phyloP scores from a whole-genome alignment of 2,888 invertebrate genomes.

The Apocheima hispidaria region DNA sequence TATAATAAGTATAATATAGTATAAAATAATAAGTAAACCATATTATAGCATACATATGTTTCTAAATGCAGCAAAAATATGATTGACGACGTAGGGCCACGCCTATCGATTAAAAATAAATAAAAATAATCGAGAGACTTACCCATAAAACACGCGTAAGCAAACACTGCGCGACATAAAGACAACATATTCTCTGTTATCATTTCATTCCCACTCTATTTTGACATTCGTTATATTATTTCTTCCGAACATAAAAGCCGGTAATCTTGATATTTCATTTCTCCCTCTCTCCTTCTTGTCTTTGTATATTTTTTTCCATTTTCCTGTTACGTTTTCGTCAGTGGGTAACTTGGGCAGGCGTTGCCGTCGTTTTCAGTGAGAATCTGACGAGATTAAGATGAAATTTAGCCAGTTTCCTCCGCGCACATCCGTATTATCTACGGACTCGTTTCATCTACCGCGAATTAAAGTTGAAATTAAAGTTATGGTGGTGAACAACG shows the following conservation, averaged over 20 bases:
- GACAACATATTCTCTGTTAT: conserved; percentile 28
- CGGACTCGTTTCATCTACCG: conserved; percentile 43
- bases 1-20: no score
- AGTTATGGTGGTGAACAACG: conserved; percentile 35
- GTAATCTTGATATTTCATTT: conserved; percentile 54
- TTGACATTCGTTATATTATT: conserved; percentile 50
- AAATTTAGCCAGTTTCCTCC: conserved; percentile 55
- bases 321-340: conserved; percentile 45
- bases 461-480: conserved; percentile 41
- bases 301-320: conserved; percentile 50
- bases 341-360: conserved; percentile 40
- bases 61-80: not conserved
- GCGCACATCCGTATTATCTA: conserved; percentile 43
- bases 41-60: not conserved
- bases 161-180: conserved; percentile 17
- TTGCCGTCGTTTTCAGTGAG: conserved; percentile 48
- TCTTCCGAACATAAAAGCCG: conserved; percentile 54
- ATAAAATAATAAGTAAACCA: not conserved
- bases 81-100: not conserved
- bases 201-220: conserved; percentile 34
- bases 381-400: conserved; percentile 57
- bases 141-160: conserved; percentile 24
- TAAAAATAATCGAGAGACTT: conserved; percentile 7
- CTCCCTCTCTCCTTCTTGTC: conserved; percentile 13
- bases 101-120: conserved; percentile 14